These are phyloP conservation scores for Axis porcinus DNA, from an alignment of 2,113 vertebrate species.

Conservation along the genomic window DNA sequence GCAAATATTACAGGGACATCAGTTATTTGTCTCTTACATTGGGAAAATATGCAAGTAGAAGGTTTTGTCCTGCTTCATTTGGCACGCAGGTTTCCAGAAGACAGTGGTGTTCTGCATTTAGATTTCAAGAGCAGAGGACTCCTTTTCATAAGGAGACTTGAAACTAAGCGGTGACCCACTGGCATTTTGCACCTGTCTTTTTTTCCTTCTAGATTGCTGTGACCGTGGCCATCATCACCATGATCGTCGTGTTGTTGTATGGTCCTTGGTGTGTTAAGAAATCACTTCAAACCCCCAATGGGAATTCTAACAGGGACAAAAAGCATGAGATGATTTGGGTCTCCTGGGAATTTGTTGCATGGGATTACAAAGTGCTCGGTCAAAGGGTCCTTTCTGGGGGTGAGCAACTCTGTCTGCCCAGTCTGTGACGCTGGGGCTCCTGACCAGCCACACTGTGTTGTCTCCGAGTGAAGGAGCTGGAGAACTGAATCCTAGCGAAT, in stretches of 20 bases:
- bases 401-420: neutral
- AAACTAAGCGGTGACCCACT: neutral
- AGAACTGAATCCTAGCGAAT: neutral
- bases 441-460: neutral
- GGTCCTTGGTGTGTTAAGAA: neutral
- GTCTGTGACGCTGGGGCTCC: neutral
- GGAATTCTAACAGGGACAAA: neutral
- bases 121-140: constrained; percentile 27
- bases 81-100: neutral
- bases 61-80: constrained; percentile 29
- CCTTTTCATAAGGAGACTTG: constrained; percentile 25
- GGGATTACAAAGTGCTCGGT: neutral
- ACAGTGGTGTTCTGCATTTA: neutral
- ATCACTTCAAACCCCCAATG: neutral
- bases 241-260: neutral
- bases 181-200: neutral
- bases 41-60: constrained; percentile 7
- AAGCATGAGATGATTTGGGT: neutral
- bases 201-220: neutral
- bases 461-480: neutral
- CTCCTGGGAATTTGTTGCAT: neutral
- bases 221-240: neutral
- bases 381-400: neutral
- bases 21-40: neutral
- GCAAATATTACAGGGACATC: neutral